Percentiles rank a stretch among this genome's conserved stretches.
phyloP scores from a whole-genome alignment of 1,140 invertebrate genomes.

The Rhagoletis zephyria region DNA sequence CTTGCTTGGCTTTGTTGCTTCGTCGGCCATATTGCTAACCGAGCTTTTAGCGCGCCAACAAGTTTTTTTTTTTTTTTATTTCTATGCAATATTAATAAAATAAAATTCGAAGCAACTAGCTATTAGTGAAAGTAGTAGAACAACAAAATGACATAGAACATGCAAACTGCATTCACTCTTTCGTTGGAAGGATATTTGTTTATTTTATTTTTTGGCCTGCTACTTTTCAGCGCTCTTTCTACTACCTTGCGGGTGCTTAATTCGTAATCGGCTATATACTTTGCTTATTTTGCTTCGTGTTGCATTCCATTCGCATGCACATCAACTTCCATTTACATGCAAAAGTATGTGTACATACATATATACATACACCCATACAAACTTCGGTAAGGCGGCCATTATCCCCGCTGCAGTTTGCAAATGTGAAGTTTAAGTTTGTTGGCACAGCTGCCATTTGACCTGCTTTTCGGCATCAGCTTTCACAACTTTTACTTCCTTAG shows the following conservation, averaged over 20 bases:
- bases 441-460: slow-evolving; percentile 1
- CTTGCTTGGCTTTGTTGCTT: background rate
- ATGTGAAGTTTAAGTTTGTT: slow-evolving; percentile 2
- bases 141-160: slow-evolving; percentile 13
- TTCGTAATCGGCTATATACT: background rate
- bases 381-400: background rate
- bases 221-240: background rate
- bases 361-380: too few relatives aligned
- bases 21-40: background rate
- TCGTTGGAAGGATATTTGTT: background rate
- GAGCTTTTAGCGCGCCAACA: slow-evolving; percentile 8
- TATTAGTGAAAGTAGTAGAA: slow-evolving; percentile 21
- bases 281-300: background rate
- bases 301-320: background rate
- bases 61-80: background rate
- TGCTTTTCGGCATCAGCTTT: background rate
- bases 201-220: background rate
- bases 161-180: slow-evolving; percentile 1
- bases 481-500: background rate
- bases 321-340: too few relatives aligned
- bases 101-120: slow-evolving; percentile 5
- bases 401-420: background rate
- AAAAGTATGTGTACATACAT: too few relatives aligned
- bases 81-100: background rate
- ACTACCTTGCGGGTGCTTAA: background rate